A percentile compares a stretch with the other conserved stretches of the same genome.
Evolutionary conservation across 1,140 invertebrate species (phyloP).

Genomic region (Bombus pyrosoma): DNA sequence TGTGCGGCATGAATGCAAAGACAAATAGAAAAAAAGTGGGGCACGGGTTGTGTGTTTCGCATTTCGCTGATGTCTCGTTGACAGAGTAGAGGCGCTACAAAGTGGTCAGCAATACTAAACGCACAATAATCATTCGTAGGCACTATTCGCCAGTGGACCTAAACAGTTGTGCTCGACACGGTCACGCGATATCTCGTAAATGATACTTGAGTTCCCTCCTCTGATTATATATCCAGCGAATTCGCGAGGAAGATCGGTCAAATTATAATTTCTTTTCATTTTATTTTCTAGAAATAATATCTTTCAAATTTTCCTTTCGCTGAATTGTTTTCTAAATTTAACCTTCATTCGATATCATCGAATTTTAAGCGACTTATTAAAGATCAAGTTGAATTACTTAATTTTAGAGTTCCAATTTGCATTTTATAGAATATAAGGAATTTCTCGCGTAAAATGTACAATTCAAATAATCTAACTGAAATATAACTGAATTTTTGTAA

Average conservation of each 20-base stretch:
- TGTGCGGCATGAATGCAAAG: conserved; percentile 23
- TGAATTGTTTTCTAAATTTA: not conserved
- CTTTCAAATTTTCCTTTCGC: not conserved
- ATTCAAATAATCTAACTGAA: not conserved
- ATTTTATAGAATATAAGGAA: not conserved
- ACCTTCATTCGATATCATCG: not conserved
- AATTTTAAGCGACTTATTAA: not conserved
- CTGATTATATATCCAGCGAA: not conserved
- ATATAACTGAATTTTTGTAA: not conserved
- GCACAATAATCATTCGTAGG: conserved; percentile 63
- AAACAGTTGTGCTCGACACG: conserved; percentile 65
- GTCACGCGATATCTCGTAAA: not conserved
- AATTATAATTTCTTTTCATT: not conserved
- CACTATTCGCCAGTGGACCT: conserved; percentile 67
- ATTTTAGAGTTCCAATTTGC: not conserved
- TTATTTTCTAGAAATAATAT: not conserved
- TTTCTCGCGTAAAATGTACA: no score
- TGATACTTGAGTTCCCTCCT: not conserved
- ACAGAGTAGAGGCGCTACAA: conserved; percentile 14
- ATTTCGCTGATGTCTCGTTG: conserved; percentile 27
- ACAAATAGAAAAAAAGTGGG: not conserved
- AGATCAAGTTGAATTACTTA: not conserved
- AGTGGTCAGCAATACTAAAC: conserved; percentile 64
- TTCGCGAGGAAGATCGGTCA: not conserved
- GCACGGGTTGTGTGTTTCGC: not conserved